Base-by-base conservation (phyloP, 1,140 invertebrate species). In the Bactericera cockerelli region DNA sequence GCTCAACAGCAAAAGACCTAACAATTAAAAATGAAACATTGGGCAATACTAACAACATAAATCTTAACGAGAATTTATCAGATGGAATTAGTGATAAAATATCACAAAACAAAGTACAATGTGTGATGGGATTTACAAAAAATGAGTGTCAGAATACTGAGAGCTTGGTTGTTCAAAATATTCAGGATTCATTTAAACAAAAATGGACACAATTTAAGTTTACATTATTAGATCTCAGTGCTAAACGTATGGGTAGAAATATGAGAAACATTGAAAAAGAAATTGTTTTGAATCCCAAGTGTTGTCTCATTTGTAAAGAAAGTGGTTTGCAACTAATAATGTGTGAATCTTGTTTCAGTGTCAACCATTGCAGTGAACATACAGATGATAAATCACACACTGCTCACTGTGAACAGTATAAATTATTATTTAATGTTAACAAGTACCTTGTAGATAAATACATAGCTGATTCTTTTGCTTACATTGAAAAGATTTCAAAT, bases 191-290 rank as follows among this genome's bases (percentile, higher is more conserved):
- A n/a, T n/a, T n/a, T n/a, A n/a, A n/a, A n/a, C n/a, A n/a, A 31
- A 13, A 31, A 31, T 49, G 42, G 42, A 49, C n/a, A 10, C n/a
- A 16, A 8, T 6, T 10, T 16, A 49, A n/a, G n/a, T 49, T 49
- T 4, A 22, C 8, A 49, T 49, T 49, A 6, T 16, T 49, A 6
- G n/a, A 49, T 49, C 22, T 49, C 4, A 16, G 6, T 6, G 42
- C 6, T 10, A 49, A 49, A 49, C n/a, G 6, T 6, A 16, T 49
- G 22, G 22, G n/a, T 49, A 49, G 4, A 49, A 16, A 16, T 19
- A n/a, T 49, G n/a, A 49, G 42, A 49, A 49, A 49, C 19, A n/a
- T 49, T 49, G 42, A 49, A 22, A 49, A 49, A 22, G 42, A 49
- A 49, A 49, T 49, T 22, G 19, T 49, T 49, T 19, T 49, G 42